Conservation (phyloP, 2,113 vertebrate species). For the Myrmophylax atrothorax region DNA sequence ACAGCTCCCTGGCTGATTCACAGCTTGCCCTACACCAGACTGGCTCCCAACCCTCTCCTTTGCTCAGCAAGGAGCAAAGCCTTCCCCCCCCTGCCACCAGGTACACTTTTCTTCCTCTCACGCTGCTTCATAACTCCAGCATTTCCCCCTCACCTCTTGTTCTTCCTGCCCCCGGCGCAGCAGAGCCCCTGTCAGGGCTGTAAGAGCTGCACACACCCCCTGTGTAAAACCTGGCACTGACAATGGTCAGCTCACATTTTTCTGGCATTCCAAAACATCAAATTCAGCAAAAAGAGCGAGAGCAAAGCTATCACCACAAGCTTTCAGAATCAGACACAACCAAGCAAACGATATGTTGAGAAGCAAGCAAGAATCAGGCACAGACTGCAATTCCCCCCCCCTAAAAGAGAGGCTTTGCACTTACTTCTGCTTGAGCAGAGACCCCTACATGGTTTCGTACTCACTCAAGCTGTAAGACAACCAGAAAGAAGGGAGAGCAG, state of each 20-base stretch:
- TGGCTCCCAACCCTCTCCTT: background rate
- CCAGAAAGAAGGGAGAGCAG: background rate
- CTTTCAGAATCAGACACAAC: background rate
- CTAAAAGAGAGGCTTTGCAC: background rate
- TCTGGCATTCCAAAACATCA: background rate
- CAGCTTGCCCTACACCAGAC: too few relatives aligned
- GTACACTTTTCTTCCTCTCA: background rate
- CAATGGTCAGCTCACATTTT: background rate
- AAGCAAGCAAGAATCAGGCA: background rate
- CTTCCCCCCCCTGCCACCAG: background rate
- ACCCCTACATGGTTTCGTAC: background rate
- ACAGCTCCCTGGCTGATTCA: background rate
- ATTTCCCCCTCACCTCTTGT: background rate
- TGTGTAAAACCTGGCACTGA: background rate
- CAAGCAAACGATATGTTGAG: background rate
- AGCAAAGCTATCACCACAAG: background rate
- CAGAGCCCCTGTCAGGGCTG: accelerated
- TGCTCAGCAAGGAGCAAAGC: background rate
- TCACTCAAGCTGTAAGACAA: background rate
- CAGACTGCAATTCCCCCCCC: background rate
- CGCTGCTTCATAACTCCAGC: background rate
- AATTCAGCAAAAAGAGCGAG: background rate
- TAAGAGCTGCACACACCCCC: background rate
- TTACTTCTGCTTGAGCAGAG: conserved; percentile 13
- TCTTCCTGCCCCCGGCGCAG: background rate